Percentiles rank a stretch among this genome's conserved stretches.
phyloP scores from a whole-genome alignment of 2,888 invertebrate species.

The Ormyrus thymus region DNA sequence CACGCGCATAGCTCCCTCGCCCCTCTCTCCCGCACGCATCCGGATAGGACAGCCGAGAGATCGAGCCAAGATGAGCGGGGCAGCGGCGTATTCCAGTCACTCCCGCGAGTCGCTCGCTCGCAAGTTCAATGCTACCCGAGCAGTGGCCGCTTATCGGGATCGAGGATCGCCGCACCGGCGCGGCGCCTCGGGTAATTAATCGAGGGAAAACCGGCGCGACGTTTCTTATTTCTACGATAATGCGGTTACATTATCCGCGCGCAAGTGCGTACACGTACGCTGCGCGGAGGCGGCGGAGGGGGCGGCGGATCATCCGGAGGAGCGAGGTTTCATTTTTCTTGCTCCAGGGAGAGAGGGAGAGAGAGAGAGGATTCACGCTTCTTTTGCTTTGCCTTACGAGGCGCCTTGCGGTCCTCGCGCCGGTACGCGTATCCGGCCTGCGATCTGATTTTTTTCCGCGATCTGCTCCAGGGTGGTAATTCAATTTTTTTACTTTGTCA shows the following conservation, averaged over 20 bases:
- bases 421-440: constrained; percentile 30
- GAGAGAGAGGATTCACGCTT: constrained; percentile 47
- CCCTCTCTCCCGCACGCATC: background rate
- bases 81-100: background rate
- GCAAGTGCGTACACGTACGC: background rate
- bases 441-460: constrained; percentile 27
- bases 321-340: constrained; percentile 42
- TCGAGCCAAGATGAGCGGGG: too few relatives aligned
- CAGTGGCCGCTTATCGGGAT: constrained; percentile 1
- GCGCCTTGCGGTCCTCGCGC: too few relatives aligned
- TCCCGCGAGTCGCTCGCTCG: background rate
- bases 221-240: constrained; percentile 23
- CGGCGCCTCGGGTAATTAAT: background rate
- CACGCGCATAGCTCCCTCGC: background rate
- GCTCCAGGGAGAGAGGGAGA: too few relatives aligned
- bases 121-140: background rate
- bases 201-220: background rate
- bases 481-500: constrained; percentile 28
- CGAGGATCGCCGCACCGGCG: background rate
- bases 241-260: constrained; percentile 12
- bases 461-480: constrained; percentile 6
- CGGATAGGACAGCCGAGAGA: too few relatives aligned
- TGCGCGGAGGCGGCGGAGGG: background rate
- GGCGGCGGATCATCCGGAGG: constrained; percentile 37
- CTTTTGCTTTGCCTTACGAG: constrained; percentile 32